Conservation (phyloP, 2,888 invertebrate species). For the Aporophyla lueneburgensis region DNA sequence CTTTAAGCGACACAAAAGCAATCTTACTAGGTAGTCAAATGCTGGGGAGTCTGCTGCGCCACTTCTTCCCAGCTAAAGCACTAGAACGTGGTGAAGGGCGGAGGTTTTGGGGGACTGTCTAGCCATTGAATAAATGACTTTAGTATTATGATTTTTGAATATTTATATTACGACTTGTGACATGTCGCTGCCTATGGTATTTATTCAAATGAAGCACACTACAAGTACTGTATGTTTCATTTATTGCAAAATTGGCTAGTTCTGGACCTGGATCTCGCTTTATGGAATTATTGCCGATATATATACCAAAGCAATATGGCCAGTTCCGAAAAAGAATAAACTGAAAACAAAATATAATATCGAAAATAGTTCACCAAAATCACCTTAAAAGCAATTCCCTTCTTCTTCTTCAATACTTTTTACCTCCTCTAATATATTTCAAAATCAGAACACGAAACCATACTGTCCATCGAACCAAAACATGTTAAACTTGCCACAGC, state of each 20-base stretch:
- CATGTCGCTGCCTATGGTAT: not conserved
- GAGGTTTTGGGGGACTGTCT: not conserved
- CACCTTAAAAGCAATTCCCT: not conserved
- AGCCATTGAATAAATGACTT: not conserved
- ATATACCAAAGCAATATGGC: no score
- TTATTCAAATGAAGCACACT: not conserved
- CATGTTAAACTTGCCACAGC: slow-evolving; percentile 46
- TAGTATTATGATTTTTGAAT: not conserved
- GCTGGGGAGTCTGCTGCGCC: not conserved
- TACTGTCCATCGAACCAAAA: slow-evolving; percentile 24
- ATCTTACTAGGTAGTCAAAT: not conserved
- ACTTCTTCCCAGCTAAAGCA: not conserved
- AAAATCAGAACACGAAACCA: slow-evolving; percentile 6
- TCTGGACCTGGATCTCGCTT: no score
- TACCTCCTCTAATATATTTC: slow-evolving; percentile 1
- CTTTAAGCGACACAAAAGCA: not conserved
- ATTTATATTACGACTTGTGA: not conserved
- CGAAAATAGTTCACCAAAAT: not conserved
- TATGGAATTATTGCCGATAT: no score
- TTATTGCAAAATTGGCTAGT: no score
- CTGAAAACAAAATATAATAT: not conserved
- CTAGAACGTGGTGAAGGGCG: not conserved
- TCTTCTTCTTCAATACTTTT: not conserved
- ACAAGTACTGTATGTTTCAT: no score
- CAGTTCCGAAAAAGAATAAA: no score